These are phyloP conservation scores for Hemithea aestivaria DNA, from an alignment of 2,888 invertebrate species.

Conservation along the genomic window DNA sequence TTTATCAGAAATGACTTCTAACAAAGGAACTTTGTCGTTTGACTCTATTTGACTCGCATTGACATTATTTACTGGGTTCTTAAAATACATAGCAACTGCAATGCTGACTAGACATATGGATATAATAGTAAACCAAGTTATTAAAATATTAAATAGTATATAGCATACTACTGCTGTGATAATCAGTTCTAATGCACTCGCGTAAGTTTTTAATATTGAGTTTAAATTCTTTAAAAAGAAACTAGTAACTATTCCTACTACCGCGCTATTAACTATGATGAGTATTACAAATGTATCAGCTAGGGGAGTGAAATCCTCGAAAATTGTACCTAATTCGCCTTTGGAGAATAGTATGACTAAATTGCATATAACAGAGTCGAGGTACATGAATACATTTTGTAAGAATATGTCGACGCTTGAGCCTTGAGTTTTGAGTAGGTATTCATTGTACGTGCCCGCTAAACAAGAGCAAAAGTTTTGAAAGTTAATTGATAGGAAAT, in stretches of 20 bases:
- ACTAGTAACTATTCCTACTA: constrained; percentile 95
- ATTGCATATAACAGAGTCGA: constrained; percentile 96
- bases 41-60: constrained; percentile 22
- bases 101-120: constrained; percentile 90
- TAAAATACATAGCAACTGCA: constrained; percentile 92
- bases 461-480: constrained; percentile 95
- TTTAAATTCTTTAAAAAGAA: constrained; percentile 95
- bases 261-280: constrained; percentile 93
- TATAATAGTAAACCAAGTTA: constrained; percentile 88
- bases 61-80: constrained; percentile 88
- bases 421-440: constrained; percentile 91
- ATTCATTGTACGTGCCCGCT: constrained; percentile 98
- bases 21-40: constrained; percentile 49
- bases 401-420: constrained; percentile 92
- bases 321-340: constrained; percentile 81
- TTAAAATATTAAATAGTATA: constrained; percentile 90
- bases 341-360: constrained; percentile 83
- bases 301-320: constrained; percentile 79
- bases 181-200: constrained; percentile 93
- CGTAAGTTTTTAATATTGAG: constrained; percentile 97
- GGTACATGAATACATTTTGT: constrained; percentile 97
- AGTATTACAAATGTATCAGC: constrained; percentile 85
- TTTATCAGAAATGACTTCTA: constrained; percentile 41
- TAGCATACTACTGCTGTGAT: constrained; percentile 94
- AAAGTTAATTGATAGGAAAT: constrained; percentile 82